Percentiles rank a stretch among this genome's conserved stretches.
Conservation (phyloP, 1,140 invertebrate species). For the Phthorimaea operculella region DNA sequence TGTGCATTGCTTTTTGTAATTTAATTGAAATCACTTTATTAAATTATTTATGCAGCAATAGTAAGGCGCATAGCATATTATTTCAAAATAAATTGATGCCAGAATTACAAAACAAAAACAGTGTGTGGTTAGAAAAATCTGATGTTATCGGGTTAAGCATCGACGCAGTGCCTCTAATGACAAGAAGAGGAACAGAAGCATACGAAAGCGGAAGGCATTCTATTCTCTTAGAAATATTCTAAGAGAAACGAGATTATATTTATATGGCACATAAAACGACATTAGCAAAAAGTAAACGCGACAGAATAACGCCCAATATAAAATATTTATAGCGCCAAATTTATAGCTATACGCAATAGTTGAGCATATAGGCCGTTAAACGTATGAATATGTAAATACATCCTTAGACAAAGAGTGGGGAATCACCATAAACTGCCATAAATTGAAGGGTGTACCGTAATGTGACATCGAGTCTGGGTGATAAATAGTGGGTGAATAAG, state of each 20-base stretch:
- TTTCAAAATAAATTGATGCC: too few relatives aligned
- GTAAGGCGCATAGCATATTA: too few relatives aligned
- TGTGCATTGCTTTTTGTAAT: too few relatives aligned
- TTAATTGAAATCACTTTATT: too few relatives aligned
- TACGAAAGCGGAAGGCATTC: too few relatives aligned
- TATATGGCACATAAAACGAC: background rate
- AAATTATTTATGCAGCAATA: too few relatives aligned
- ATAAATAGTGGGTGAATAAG: slow-evolving; percentile 30
- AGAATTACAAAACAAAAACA: too few relatives aligned
- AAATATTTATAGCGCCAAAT: slow-evolving; percentile 22
- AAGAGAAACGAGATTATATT: background rate
- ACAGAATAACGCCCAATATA: slow-evolving; percentile 18
- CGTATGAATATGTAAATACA: slow-evolving; percentile 18
- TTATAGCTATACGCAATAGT: slow-evolving; percentile 13
- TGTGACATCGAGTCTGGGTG: slow-evolving; percentile 33
- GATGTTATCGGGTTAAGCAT: too few relatives aligned
- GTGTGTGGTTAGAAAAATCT: too few relatives aligned
- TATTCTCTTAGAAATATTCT: background rate
- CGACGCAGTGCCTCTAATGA: too few relatives aligned
- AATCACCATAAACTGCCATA: slow-evolving; percentile 43
- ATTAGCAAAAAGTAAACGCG: background rate
- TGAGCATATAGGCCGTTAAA: slow-evolving; percentile 11
- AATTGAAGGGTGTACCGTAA: slow-evolving; percentile 33
- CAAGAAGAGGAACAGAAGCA: too few relatives aligned
- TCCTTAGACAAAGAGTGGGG: slow-evolving; percentile 9